Evolutionary conservation across 2,888 invertebrate species (phyloP).

Genomic region (Leptothorax acervorum): DNA sequence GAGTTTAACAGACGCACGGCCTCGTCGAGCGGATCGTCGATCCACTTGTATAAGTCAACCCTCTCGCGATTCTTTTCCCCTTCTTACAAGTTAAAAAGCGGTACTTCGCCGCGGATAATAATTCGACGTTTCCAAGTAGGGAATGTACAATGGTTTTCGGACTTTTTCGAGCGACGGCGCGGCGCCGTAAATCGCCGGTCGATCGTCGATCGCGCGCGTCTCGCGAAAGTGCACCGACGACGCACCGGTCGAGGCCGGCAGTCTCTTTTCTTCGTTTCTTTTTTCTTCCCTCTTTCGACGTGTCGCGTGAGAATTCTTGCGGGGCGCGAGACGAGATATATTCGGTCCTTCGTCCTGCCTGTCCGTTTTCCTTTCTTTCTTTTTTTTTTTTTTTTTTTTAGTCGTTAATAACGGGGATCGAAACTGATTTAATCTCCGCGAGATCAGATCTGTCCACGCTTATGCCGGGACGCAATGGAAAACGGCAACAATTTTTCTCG

Average conservation of each 20-base stretch:
- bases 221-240: conserved; percentile 7
- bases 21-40: conserved; percentile 14
- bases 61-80: conserved; percentile 20
- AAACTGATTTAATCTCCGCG: background rate
- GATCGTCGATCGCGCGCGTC: background rate
- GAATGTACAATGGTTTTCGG: background rate
- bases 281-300: background rate
- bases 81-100: background rate
- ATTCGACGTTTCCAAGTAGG: conserved; percentile 44
- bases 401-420: conserved; percentile 6
- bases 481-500: background rate
- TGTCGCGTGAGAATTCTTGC: conserved; percentile 11
- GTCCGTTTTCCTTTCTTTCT: too few relatives aligned
- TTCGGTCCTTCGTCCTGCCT: conserved; percentile 33
- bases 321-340: conserved; percentile 13
- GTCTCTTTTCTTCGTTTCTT: background rate
- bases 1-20: conserved; percentile 23
- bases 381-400: background rate
- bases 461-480: background rate
- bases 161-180: background rate
- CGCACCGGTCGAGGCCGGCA: conserved; percentile 26
- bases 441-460: background rate
- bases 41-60: background rate
- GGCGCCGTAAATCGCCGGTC: background rate
- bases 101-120: conserved; percentile 10